Evolutionary conservation across 2,113 vertebrate genomes (phyloP).

Genomic region (Willisornis vidua): DNA sequence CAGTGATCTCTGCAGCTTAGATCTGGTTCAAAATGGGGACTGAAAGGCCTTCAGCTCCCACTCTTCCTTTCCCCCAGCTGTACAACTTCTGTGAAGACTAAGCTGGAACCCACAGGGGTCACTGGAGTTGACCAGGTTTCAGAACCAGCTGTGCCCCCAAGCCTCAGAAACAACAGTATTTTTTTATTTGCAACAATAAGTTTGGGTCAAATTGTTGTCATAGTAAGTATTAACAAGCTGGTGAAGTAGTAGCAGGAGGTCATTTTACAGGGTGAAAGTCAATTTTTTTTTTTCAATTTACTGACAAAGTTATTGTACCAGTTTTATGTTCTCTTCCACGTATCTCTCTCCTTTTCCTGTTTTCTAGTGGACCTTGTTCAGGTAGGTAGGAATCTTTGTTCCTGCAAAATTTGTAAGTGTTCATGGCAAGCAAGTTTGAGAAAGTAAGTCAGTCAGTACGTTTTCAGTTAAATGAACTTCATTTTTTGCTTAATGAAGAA

Average conservation of each 20-base stretch:
- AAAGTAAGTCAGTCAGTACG: not conserved
- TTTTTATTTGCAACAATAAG: not conserved
- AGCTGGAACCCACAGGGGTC: not conserved
- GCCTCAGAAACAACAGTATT: not conserved
- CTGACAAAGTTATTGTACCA: not conserved
- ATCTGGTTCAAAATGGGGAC: not conserved
- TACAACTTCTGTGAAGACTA: not conserved
- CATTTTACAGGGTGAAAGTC: not conserved
- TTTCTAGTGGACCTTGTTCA: not conserved
- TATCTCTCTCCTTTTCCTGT: not conserved
- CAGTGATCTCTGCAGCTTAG: not conserved
- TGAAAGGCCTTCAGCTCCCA: not conserved
- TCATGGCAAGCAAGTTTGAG: not conserved
- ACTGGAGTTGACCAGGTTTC: not conserved
- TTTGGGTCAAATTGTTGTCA: not conserved
- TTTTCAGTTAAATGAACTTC: not conserved
- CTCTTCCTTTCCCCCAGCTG: not conserved
- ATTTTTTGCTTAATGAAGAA: not conserved
- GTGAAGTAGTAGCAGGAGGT: not conserved
- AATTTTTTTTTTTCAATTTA: not conserved
- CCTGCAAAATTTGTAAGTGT: not conserved
- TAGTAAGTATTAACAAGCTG: not conserved
- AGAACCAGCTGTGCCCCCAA: not conserved
- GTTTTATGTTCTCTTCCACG: fast-evolving
- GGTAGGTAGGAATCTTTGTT: not conserved